These are phyloP conservation scores for Tolypeutes matacus DNA, from an alignment of 2,797 vertebrate genomes.

Conservation along the genomic window DNA sequence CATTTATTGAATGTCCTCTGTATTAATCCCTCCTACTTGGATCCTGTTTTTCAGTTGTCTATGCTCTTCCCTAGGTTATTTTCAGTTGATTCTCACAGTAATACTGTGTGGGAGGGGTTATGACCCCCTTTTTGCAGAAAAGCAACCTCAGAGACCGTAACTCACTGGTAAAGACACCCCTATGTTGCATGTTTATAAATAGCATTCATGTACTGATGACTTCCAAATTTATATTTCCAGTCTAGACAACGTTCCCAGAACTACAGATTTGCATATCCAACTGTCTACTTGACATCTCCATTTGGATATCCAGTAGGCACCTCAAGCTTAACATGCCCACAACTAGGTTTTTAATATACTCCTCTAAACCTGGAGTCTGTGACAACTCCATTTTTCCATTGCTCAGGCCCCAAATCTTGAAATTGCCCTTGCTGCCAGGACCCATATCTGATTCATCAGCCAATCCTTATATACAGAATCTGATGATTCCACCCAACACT, in stretches of 20 bases:
- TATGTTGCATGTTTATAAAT: constrained; percentile 37
- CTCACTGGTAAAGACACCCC: background rate
- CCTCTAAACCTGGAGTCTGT: background rate
- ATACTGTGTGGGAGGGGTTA: background rate
- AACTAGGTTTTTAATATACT: background rate
- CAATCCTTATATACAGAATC: background rate
- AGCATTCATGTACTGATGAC: constrained; percentile 12
- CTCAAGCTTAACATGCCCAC: background rate
- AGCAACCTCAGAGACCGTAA: constrained; percentile 7
- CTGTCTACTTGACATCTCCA: background rate
- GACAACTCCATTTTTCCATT: background rate
- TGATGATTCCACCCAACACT: background rate
- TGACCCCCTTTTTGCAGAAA: constrained; percentile 36
- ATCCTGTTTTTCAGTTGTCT: background rate
- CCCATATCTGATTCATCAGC: background rate
- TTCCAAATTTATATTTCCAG: constrained; percentile 22
- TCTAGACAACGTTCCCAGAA: constrained; percentile 35
- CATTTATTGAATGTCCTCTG: background rate
- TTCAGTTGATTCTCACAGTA: background rate
- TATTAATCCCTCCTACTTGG: background rate
- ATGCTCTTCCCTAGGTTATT: background rate
- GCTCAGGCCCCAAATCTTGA: background rate
- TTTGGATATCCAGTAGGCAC: background rate
- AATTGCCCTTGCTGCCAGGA: background rate
- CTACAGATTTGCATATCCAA: background rate